Conservation (phyloP, 2,113 vertebrate species). For the Oxyruncus cristatus region DNA sequence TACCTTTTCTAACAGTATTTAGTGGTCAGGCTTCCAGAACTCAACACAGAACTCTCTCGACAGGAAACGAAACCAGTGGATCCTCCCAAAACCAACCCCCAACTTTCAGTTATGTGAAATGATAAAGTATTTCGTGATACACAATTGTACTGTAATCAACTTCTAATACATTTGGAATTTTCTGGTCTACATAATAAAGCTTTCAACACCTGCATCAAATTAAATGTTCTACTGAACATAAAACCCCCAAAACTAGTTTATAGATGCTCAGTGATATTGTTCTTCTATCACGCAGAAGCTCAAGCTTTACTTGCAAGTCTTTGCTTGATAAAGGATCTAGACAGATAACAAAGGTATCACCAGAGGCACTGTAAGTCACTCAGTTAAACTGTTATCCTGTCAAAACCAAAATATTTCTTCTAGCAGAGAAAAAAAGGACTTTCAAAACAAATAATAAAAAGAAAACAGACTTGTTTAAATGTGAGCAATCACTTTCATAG, state of each 20-base stretch:
- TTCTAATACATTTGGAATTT: not conserved
- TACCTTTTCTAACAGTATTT: not conserved
- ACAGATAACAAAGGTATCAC: not conserved
- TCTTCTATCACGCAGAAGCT: not conserved
- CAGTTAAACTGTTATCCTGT: not conserved
- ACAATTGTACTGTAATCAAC: not conserved
- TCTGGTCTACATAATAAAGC: not conserved
- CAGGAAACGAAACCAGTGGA: not conserved
- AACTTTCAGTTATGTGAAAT: not conserved
- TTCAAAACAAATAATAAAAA: not conserved
- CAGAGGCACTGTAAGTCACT: not conserved
- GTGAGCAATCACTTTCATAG: not conserved
- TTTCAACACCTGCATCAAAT: not conserved
- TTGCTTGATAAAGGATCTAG: not conserved
- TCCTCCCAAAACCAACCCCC: not conserved
- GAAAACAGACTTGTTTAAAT: not conserved
- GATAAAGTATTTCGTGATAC: not conserved
- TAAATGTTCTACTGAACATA: not conserved
- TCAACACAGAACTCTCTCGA: not conserved
- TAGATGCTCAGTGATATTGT: not conserved
- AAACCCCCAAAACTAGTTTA: not conserved
- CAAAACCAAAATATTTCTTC: slow-evolving; percentile 15
- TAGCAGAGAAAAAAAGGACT: not conserved
- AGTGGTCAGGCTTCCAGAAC: not conserved
- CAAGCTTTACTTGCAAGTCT: not conserved